Evolutionary conservation across 2,113 vertebrate species (phyloP), one percentile per base, ranked within the genome.

Genomic region (Dromas ardeola): DNA sequence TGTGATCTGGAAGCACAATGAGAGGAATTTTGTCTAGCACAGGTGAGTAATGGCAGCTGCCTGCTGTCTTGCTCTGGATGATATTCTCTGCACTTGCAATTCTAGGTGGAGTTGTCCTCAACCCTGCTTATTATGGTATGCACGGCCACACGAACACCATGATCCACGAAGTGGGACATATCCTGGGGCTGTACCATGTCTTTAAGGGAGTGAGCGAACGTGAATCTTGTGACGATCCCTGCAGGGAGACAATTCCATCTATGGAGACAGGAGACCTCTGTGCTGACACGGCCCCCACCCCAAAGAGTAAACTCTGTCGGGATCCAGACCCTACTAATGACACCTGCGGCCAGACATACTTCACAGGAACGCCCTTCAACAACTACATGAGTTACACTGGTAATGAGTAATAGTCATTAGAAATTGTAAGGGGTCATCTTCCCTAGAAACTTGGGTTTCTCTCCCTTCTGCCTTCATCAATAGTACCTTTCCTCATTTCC

Each of bases 381-480:
- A 99, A 99, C 98, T 99, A 99, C 88, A 99, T 99, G 99, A 99
- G 99, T 91, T 99, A 99, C 88, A 99, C 99, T 98, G 99, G 99
- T 99, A 98, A 88, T 0, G 1, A 15, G 12, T 0, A 5, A 15
- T 13, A 1, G 0, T 10, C 2, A 0, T 2, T 34, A n/a, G 34
- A 10, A 49, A 42, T 3, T 27, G 12, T 23, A 17, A 19, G 36
- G 17, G 8, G 27, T 34, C 70, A 4, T 15, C 63, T 84, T 43
- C 52, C 30, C 4, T 65, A 27, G 49, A 40, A 80, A 65, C 11
- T 2, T 29, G 40, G 7, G 3, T 29, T 86, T 81, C 17, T 56
- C 14, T 91, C 20, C 47, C 27, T 69, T 47, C 40, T 2, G 1
- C 32, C 30, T 36, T 55, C 10, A 2, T 3, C 1, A 1, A 3